Evolutionary conservation across 2,113 vertebrate genomes (phyloP).

Genomic region (Garra rufa): DNA sequence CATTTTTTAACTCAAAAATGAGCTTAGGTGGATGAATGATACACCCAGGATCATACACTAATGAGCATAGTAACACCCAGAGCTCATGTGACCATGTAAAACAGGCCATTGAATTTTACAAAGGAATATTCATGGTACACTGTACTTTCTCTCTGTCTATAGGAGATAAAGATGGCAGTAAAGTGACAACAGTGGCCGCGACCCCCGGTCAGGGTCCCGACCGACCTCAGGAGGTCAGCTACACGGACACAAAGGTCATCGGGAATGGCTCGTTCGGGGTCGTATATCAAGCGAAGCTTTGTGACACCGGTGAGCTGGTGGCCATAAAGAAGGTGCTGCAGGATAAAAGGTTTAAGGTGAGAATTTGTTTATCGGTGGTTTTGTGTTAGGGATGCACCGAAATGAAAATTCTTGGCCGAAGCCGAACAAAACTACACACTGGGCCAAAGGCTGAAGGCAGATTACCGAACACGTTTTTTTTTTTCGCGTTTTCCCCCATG

Average conservation of each 20-base stretch:
- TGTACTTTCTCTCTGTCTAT: not conserved
- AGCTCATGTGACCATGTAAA: not conserved
- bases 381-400: no score
- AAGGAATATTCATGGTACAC: not conserved
- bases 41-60: not conserved
- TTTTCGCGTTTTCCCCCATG: no score
- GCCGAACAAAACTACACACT: no score
- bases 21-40: not conserved
- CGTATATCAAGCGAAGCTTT: constrained; percentile 91
- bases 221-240: constrained; percentile 90
- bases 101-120: not conserved
- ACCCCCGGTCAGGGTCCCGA: constrained; percentile 89
- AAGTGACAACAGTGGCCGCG: constrained; percentile 89
- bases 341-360: constrained; percentile 92
- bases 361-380: constrained; percentile 20
- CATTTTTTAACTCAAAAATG: not conserved
- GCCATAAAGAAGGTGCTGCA: constrained; percentile 92
- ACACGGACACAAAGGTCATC: constrained; percentile 90
- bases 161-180: constrained; percentile 91
- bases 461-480: no score
- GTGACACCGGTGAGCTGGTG: constrained; percentile 87
- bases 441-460: no score
- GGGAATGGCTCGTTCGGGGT: constrained; percentile 91
- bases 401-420: no score
- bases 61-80: not conserved